These are phyloP conservation scores for Drosophila flavopinicola DNA, from an alignment of 2,888 invertebrate genomes.

Conservation along the genomic window DNA sequence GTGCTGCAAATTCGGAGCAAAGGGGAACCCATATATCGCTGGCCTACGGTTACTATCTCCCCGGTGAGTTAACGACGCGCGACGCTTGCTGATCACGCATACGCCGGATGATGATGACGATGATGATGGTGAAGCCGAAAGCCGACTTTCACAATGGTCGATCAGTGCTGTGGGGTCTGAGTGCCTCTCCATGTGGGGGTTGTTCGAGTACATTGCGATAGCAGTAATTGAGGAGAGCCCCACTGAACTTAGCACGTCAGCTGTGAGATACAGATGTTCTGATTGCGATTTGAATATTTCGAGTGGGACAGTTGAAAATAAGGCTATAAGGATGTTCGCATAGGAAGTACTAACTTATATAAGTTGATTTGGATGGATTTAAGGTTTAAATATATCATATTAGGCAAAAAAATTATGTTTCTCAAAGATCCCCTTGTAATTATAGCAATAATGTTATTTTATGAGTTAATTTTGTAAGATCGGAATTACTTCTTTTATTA, in stretches of 20 bases:
- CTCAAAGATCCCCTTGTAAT: too few species aligned
- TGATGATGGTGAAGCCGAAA: constrained; percentile 20
- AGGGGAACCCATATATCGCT: constrained; percentile 14
- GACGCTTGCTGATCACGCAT: constrained; percentile 49
- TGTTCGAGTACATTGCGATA: constrained; percentile 30
- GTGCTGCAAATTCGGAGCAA: constrained; percentile 44
- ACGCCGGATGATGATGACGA: neutral
- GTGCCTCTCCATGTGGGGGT: constrained; percentile 22
- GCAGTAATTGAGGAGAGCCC: constrained; percentile 11
- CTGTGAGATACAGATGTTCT: neutral
- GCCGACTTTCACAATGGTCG: constrained; percentile 2
- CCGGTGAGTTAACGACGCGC: constrained; percentile 37
- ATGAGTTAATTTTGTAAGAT: too few species aligned
- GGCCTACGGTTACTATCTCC: constrained; percentile 26
- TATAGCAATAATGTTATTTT: too few species aligned
- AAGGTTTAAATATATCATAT: too few species aligned
- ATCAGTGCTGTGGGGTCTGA: constrained; percentile 2
- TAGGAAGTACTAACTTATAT: neutral
- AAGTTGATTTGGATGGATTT: too few species aligned
- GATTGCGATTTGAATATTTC: neutral
- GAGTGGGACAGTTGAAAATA: too few species aligned
- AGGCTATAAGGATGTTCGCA: neutral
- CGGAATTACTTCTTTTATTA: too few species aligned
- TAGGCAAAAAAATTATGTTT: too few species aligned
- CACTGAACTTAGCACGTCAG: constrained; percentile 7